Evolutionary conservation across 2,888 invertebrate species (phyloP), one percentile per base, ranked within the genome.

Genomic region (Scaptomyza cyrtandrae): DNA sequence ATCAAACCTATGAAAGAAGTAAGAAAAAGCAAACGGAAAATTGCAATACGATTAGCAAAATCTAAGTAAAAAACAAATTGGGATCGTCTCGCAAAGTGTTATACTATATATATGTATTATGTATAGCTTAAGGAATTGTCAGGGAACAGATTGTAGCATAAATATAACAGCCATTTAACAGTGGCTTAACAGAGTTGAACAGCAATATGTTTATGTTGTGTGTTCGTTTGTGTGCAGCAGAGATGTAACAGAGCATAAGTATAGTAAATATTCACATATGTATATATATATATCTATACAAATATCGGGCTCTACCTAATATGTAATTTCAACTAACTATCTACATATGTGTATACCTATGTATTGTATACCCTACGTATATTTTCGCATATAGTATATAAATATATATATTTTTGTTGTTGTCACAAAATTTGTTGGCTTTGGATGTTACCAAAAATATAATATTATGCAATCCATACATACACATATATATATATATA

Each of bases 71-170:
- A 43, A 27, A 9, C 44, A 45, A 49, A 44, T 31, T 29, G 41
- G 33, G 35, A 44, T 6, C n/a, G 45, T 45, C 37, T 45, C 37
- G 62, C 37, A 62, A 24, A 14, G 52, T 35, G 41, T 45, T 64
- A 37, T 37, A 45, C 11, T 69, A 71, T 56, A 59, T 37, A 44
- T 49, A 19, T n/a, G 24, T 24, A 24, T 31, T 49, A 24, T 45
- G 43, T 49, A 43, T 65, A 75, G 55, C 50, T 80, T 82, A 86
- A 84, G 86, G 81, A 84, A 83, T 86, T 79, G 81, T 81, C 86
- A 83, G 83, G 83, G 83, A 83, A 79, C 80, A 86, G 19, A 50
- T 35, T 35, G 50, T 43, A 55, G 31, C 55, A 67, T 52, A 54
- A 54, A 35, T 35, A 35, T 35, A 41, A 55, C 39, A 50, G 9